A percentile compares a stretch with the other conserved stretches of the same genome.
Conservation (phyloP, 1,140 invertebrate species). For the Caenorhabditis briggsae region DNA sequence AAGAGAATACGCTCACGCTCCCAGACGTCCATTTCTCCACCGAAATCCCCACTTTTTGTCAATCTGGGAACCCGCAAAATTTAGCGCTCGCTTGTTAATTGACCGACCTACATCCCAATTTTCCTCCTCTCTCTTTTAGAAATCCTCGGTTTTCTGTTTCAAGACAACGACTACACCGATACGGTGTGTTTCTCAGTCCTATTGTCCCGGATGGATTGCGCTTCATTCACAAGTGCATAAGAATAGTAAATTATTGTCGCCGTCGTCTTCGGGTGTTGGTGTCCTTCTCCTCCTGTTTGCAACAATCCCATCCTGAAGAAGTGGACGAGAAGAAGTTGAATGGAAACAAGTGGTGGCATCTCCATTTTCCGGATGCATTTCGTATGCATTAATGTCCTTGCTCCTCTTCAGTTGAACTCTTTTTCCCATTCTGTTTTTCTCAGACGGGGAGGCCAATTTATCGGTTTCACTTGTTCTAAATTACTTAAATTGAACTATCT, state of each 20-base stretch:
- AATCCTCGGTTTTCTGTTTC: constrained; percentile 19
- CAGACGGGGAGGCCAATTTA: background rate
- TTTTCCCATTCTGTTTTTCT: background rate
- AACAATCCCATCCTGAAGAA: constrained; percentile 25
- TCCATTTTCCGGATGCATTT: constrained; percentile 12
- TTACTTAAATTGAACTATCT: too few relatives aligned
- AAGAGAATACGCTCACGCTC: background rate
- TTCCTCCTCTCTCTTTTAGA: background rate
- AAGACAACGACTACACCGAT: constrained; percentile 17
- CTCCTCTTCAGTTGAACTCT: background rate
- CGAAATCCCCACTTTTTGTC: background rate
- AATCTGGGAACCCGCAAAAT: constrained; percentile 29
- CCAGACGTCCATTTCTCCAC: background rate
- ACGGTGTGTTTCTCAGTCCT: background rate
- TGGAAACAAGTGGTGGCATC: constrained; percentile 25
- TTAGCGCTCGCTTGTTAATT: constrained; percentile 32
- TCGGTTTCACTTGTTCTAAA: background rate
- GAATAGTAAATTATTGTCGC: constrained; percentile 51
- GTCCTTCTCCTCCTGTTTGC: background rate
- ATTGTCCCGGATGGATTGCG: constrained; percentile 51
- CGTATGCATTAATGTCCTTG: constrained; percentile 20
- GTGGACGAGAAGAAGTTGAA: background rate
- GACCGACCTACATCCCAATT: constrained; percentile 45
- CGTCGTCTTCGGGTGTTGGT: background rate
- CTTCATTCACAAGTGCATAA: constrained; percentile 54